Base-by-base conservation (phyloP, 2,113 vertebrate species). In the Pardalotus punctatus region DNA sequence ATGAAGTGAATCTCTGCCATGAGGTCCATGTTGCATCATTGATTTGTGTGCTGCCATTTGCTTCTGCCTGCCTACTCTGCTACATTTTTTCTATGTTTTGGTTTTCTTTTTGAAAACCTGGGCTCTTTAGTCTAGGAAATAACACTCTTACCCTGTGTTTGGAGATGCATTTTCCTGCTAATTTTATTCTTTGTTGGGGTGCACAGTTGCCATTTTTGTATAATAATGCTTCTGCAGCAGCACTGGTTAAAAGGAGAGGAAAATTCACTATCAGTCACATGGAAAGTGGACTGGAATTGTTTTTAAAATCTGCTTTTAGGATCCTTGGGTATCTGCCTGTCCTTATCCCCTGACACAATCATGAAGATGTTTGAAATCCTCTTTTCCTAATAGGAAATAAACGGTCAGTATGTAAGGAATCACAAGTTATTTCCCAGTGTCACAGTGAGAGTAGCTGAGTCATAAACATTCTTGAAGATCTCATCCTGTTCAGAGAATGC, bases 1-100 rank as follows among this genome's bases (percentile, higher is more conserved):
- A 85, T 42, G 51, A 36, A 54, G 40, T 0, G 0, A 19, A 33
- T 48, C 19, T 73, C 56, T 73, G 0, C 36, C 40, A 19, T 4
- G 5, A 16, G 7, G 14, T 60, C 47, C 7, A 25, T 13, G 27
- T 50, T 79, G 29, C 8, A 10, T 14, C 2, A 5, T 2, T 50
- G 33, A 31, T 40, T 67, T 88, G 5, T 24, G 64, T 1, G 6
- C 20, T 85, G 28, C 18, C 3, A 1, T 22, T 78, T 1, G 0
- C 10, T 71, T 79, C 66, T 50, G n/a, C 8, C 4, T 14, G 40
- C 13, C 33, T 35, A 36, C 24, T 66, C 43, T n/a, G 23, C 11
- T 70, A 25, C 17, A 19, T 76, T 82, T 50, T 31, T 71, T 88
- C 27, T 0, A 1, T 70, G 27, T 50, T 94, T 66, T 42, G 9